Percentiles rank a stretch among this genome's conserved stretches.
Conservation (phyloP, 2,888 invertebrate genomes). For the Agonopterix alstromeriana region DNA sequence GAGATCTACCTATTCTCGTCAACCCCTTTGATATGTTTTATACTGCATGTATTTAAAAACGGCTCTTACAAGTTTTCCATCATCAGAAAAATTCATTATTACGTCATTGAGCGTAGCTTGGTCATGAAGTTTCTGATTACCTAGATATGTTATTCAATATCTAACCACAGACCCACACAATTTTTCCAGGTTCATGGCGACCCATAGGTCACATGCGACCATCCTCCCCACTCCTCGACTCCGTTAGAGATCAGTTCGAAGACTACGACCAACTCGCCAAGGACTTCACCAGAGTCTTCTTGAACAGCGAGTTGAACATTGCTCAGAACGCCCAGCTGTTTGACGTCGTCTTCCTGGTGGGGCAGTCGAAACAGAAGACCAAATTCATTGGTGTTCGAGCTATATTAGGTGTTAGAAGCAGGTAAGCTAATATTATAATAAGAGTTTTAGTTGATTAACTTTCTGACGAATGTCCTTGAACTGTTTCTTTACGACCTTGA, state of each 20-base stretch:
- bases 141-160: too few species aligned
- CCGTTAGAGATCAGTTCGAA: constrained; percentile 94
- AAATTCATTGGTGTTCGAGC: constrained; percentile 94
- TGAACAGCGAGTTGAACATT: constrained; percentile 88
- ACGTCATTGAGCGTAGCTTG: too few species aligned
- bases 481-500: too few species aligned
- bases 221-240: constrained; percentile 93
- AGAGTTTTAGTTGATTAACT: neutral
- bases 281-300: constrained; percentile 92
- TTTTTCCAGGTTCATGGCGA: constrained; percentile 87
- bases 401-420: constrained; percentile 92
- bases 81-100: too few species aligned
- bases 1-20: too few species aligned
- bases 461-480: neutral
- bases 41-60: too few species aligned
- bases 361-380: constrained; percentile 93
- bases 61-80: too few species aligned
- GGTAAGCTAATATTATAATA: constrained; percentile 60
- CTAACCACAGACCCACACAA: too few species aligned
- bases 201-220: constrained; percentile 96
- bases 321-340: constrained; percentile 89
- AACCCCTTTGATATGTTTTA: too few species aligned
- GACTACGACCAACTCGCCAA: constrained; percentile 95
- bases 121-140: too few species aligned
- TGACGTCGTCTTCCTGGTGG: constrained; percentile 93